Evolutionary conservation across 2,888 invertebrate species (phyloP), one percentile per base, ranked within the genome.

Genomic region (Hydraecia micacea): DNA sequence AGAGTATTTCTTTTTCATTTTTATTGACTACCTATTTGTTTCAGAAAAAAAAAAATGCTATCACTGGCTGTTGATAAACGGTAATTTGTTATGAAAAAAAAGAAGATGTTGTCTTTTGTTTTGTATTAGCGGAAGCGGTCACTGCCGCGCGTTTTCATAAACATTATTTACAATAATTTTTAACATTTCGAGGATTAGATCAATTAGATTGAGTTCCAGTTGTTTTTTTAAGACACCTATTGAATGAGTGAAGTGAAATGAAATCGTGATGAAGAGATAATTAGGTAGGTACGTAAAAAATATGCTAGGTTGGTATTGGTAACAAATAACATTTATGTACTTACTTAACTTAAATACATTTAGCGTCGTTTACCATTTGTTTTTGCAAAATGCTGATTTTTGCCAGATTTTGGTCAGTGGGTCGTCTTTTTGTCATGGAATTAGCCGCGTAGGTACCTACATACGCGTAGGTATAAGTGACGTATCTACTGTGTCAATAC

Each of bases 61-160:
- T 13, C 18, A 73, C 60, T 63, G 77, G 77, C 52, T 21, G 77
- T n/a, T 77, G 1, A 76, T 49, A 58, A 39, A 36, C 13, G 2
- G 1, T 18, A 2, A 18, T n/a, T 32, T 18, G 25, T 1, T 21
- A 18, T 4, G 0, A 9, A 28, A 28, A 68, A 55, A 21, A 21
- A 18, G 0, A 2, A 32, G 0, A n/a, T 32, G 32, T 67, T 15
- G 28, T 63, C 32, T 65, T 76, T 76, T 76, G 58, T 75, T 62
- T 67, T 6, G 25, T 58, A 21, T 76, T 55, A 55, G 55, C 49
- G 25, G 25, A 25, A n/a, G n/a, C 46, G 46, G 21, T 18, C 9
- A 18, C 18, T 7, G 28, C 15, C 42, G 62, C 46, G 55, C 46
- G 36, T 25, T 39, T 52, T 36, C 18, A 21, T 65, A 1, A 7